Percentiles rank a stretch among this genome's conserved stretches.
Evolutionary conservation across 2,113 vertebrate species (phyloP).

Genomic region (Calyptomena viridis): DNA sequence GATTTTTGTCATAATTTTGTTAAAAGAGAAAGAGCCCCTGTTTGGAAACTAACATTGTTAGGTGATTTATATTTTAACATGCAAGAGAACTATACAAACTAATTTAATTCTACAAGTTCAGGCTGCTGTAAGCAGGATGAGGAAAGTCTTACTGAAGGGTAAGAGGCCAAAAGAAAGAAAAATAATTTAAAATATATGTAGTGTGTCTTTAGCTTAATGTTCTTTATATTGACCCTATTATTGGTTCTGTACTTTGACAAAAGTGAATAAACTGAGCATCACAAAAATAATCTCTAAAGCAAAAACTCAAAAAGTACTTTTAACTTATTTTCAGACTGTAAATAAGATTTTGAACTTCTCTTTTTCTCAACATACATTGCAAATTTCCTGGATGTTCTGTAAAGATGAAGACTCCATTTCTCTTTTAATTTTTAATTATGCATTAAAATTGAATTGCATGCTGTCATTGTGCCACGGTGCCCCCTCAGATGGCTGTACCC

Average conservation of each 20-base stretch:
- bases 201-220: neutral
- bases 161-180: constrained; percentile 18
- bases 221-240: neutral
- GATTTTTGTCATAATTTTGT: neutral
- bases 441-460: neutral
- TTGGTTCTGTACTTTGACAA: neutral
- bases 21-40: neutral
- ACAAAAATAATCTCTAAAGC: neutral
- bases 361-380: neutral
- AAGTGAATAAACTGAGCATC: neutral
- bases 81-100: neutral
- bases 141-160: neutral
- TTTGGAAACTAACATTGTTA: neutral
- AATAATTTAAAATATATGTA: neutral
- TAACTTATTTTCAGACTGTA: neutral
- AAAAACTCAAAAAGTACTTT: neutral
- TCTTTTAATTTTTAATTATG: constrained; percentile 29
- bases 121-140: neutral
- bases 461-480: too few species aligned
- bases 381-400: neutral
- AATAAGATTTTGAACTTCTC: neutral
- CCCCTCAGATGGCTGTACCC: too few species aligned
- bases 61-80: constrained; percentile 40
- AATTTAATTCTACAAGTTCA: constrained; percentile 36
- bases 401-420: neutral